These are phyloP conservation scores for Chalcis sispes DNA, from an alignment of 2,888 invertebrate genomes.

Conservation along the genomic window DNA sequence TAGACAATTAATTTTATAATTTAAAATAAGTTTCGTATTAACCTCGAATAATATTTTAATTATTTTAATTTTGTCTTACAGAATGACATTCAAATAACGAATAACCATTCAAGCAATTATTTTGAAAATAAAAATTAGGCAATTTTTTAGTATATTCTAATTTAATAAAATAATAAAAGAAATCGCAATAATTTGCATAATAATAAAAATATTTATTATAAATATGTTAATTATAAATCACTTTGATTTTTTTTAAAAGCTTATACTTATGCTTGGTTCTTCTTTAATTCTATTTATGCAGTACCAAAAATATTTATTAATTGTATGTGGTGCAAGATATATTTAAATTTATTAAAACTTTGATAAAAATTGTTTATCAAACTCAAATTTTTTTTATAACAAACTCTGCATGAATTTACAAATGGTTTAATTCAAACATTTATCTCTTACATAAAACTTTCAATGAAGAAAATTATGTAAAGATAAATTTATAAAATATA, in stretches of 20 bases:
- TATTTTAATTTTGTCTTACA: no score
- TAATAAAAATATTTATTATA: slow-evolving; percentile 56
- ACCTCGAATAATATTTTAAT: no score
- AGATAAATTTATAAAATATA: slow-evolving; percentile 33
- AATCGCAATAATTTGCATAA: slow-evolving; percentile 26
- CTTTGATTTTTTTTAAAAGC: slow-evolving; percentile 48
- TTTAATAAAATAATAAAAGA: neutral
- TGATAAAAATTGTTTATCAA: slow-evolving; percentile 40
- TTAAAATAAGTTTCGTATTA: no score
- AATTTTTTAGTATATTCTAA: no score
- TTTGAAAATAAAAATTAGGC: no score
- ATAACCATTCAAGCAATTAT: no score
- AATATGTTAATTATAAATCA: slow-evolving; percentile 55
- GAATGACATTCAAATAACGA: no score
- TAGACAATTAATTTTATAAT: no score
- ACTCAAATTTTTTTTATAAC: slow-evolving; percentile 5
- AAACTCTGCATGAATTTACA: slow-evolving; percentile 31
- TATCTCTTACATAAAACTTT: neutral
- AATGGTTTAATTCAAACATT: slow-evolving; percentile 10
- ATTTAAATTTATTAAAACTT: slow-evolving; percentile 45
- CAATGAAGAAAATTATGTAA: slow-evolving; percentile 19
- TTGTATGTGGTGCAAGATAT: slow-evolving; percentile 45
- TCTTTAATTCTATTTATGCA: slow-evolving; percentile 37
- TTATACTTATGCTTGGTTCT: slow-evolving; percentile 43
- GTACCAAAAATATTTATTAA: slow-evolving; percentile 40